These are phyloP conservation scores for Matsumurasca onukii DNA, from an alignment of 1,140 invertebrate genomes.

Conservation along the genomic window DNA sequence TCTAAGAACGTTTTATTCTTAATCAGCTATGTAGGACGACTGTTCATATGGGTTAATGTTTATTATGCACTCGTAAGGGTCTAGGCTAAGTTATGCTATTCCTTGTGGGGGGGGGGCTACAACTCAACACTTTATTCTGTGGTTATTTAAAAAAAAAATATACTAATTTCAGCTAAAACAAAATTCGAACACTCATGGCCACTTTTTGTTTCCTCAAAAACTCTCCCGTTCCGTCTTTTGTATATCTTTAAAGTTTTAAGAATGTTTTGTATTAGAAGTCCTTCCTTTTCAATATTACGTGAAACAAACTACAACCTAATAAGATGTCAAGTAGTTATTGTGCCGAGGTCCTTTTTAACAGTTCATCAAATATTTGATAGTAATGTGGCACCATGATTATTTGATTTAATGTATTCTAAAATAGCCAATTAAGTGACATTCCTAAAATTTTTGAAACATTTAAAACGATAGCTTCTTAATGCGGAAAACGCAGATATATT, in stretches of 20 bases:
- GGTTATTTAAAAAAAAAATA: neutral
- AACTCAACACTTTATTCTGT: neutral
- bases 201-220: neutral
- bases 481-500: no score
- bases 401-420: neutral
- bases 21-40: neutral
- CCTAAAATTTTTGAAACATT: neutral
- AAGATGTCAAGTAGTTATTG: neutral
- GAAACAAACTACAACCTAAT: neutral
- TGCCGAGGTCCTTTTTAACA: neutral
- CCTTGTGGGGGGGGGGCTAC: neutral
- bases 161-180: neutral
- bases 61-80: neutral
- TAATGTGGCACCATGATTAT: neutral
- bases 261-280: neutral
- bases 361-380: neutral
- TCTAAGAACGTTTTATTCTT: neutral
- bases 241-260: neutral
- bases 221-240: neutral
- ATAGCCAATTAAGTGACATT: neutral
- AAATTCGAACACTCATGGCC: neutral
- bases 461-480: neutral
- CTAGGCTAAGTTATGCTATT: neutral
- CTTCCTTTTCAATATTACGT: neutral
- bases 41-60: neutral